These are phyloP conservation scores for Brenthis daphne DNA, from an alignment of 2,888 invertebrate species.

Conservation along the genomic window DNA sequence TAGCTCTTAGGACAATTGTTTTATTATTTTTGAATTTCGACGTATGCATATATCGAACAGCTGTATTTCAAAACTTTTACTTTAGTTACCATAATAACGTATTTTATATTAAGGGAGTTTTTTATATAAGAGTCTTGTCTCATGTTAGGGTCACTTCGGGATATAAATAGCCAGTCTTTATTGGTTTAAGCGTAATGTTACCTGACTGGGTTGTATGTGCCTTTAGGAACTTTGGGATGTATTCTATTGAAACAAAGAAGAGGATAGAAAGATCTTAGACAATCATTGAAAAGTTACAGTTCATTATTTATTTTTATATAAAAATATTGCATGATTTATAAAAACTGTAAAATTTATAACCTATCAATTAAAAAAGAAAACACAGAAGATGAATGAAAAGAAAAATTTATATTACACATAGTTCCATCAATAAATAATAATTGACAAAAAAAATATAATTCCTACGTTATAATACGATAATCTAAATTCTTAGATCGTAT, in stretches of 20 bases:
- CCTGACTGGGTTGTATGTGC: conserved; percentile 33
- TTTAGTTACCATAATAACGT: conserved; percentile 10
- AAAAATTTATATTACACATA: no score
- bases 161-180: conserved; percentile 40
- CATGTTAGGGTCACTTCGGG: conserved; percentile 24
- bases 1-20: neutral
- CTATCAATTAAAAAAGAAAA: no score
- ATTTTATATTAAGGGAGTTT: conserved; percentile 4
- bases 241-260: conserved; percentile 20
- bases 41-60: conserved; percentile 6
- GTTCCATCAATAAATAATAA: no score
- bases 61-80: neutral
- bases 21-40: neutral
- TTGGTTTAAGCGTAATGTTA: conserved; percentile 38
- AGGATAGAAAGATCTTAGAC: neutral
- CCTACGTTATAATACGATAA: no score
- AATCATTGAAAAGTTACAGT: neutral
- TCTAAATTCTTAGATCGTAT: no score
- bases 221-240: conserved; percentile 31
- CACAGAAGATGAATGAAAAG: no score
- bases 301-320: no score
- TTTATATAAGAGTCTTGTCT: conserved; percentile 24
- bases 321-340: no score
- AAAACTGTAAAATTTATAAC: no score
- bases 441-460: no score